Base-by-base conservation (phyloP, 2,888 invertebrate species). In the Oasisia sp. region DNA sequence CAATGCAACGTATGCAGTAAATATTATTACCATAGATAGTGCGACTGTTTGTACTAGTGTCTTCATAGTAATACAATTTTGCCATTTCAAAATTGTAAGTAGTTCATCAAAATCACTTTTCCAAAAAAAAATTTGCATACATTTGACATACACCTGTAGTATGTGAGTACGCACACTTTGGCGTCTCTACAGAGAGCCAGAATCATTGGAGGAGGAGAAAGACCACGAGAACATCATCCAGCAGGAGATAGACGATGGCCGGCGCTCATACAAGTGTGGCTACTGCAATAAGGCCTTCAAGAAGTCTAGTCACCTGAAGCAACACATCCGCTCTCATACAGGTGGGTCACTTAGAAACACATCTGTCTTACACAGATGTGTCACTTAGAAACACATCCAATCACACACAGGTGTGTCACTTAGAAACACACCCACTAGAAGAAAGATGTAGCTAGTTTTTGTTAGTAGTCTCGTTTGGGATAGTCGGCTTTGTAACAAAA, bases 231-330 rank as follows among this genome's bases (percentile, higher is more conserved):
- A 38, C 14, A 32, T 90, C 19, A 90, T 90, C 14, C 90, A 90
- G 32, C 90, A 90, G 32, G 90, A 90, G 90, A 90, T 90, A 44
- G 90, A 90, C 4, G 91, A 91, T 7, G 45, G 50, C 5, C 14
- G 45, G 32, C 74, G 74, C 74, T 74, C 74, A 19, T 95, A 95
- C 94, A 95, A 95, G 92, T 96, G 96, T 94, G 89, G 91, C 5
- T 95, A 95, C 93, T 96, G 96, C 94, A 94, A 94, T 89, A 96
- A 97, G 32, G 96, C 96, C 8, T 97, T 97, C 95, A 96, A 97
- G 93, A 97, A 97, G 95, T 96, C 97, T 11, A 96, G 97, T 92
- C 97, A 97, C 95, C 96, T 97, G 50, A 97, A 97, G 94, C 97
- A 97, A 91, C 97, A 97, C 93, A 94, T 96, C 50, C 94, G 96